A percentile compares a stretch with the other conserved stretches of the same genome.
Evolutionary conservation across 2,888 invertebrate species (phyloP).

Genomic region (Cabera pusaria): DNA sequence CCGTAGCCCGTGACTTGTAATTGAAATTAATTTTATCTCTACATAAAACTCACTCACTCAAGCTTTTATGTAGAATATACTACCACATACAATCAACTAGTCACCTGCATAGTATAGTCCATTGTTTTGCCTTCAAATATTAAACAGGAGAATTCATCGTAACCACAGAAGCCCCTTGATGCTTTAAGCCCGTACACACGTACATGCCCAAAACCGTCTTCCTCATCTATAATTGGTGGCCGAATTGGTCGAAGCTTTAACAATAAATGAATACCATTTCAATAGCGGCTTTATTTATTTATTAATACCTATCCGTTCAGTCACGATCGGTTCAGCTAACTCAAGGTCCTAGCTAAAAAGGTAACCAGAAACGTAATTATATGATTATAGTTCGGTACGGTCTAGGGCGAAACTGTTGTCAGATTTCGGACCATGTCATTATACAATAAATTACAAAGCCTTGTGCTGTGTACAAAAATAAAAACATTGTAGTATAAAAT

Average conservation of each 20-base stretch:
- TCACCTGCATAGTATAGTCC: too few relatives aligned
- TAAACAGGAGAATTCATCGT: neutral
- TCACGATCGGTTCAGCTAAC: conserved; percentile 52
- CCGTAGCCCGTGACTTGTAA: too few relatives aligned
- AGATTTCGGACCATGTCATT: too few relatives aligned
- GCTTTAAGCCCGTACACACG: conserved; percentile 16
- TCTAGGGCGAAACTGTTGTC: conserved; percentile 11
- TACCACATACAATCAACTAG: too few relatives aligned
- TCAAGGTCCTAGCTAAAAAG: conserved; percentile 59
- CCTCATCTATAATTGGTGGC: conserved; percentile 39
- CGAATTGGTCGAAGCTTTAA: conserved; percentile 46
- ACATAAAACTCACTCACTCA: too few relatives aligned
- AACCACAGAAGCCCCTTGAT: conserved; percentile 5
- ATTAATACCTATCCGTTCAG: conserved; percentile 49
- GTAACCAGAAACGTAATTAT: conserved; percentile 58
- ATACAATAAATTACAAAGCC: too few relatives aligned
- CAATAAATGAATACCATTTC: conserved; percentile 55
- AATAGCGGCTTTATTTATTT: conserved; percentile 46
- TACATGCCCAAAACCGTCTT: conserved; percentile 24
- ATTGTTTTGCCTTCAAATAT: too few relatives aligned
- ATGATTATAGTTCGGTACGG: conserved; percentile 43
- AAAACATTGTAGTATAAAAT: too few relatives aligned
- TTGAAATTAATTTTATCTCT: too few relatives aligned
- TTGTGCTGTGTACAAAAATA: too few relatives aligned
- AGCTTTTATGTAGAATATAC: too few relatives aligned